Evolutionary conservation across 2,113 vertebrate species (phyloP).

Genomic region (Campylomormyrus tamandua): DNA sequence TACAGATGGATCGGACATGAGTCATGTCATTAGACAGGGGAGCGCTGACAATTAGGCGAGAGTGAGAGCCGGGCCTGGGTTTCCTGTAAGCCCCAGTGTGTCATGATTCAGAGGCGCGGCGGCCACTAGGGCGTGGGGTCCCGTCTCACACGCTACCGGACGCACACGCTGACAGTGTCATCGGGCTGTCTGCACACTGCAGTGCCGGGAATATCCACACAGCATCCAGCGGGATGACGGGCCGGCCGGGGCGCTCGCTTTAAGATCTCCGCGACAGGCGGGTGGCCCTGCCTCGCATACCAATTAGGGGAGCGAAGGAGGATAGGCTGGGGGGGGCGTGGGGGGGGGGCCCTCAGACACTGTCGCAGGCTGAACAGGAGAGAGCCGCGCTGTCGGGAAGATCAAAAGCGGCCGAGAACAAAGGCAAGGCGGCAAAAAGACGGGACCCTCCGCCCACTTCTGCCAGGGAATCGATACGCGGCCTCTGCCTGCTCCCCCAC

Average conservation of each 20-base stretch:
- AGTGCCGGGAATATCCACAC: neutral
- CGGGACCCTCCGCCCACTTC: neutral
- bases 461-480: neutral
- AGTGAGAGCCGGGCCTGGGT: neutral
- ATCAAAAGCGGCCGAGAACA: conserved; percentile 31
- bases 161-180: neutral
- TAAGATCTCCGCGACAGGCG: conserved; percentile 22
- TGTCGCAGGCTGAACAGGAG: conserved; percentile 9
- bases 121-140: neutral
- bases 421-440: conserved; percentile 7
- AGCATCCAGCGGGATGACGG: conserved; percentile 10
- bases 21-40: neutral
- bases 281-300: conserved; percentile 21
- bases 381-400: conserved; percentile 21
- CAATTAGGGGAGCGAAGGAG: conserved; percentile 27
- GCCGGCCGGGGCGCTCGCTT: conserved; percentile 14
- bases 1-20: neutral
- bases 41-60: neutral
- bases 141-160: neutral
- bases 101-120: neutral
- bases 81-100: neutral
- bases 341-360: conserved; percentile 7
- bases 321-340: neutral
- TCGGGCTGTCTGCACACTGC: neutral
- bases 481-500: neutral